Conservation (phyloP, 2,113 vertebrate species). For the Daboia siamensis region DNA sequence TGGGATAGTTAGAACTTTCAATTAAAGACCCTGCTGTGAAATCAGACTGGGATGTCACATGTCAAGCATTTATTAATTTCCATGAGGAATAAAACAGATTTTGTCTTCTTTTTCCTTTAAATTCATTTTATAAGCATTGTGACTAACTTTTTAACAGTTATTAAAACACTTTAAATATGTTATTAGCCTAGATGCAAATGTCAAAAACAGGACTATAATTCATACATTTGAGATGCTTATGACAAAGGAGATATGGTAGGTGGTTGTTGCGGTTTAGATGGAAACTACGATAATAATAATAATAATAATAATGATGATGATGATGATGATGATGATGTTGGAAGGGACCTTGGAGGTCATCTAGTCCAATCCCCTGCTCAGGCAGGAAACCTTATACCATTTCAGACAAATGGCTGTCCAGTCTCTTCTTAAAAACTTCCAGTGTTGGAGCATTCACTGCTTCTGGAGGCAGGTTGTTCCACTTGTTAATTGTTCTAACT, state of each 20-base stretch:
- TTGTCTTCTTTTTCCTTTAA: constrained; percentile 13
- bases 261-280: neutral
- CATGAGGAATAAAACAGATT: constrained; percentile 24
- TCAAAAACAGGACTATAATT: neutral
- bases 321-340: too few species aligned
- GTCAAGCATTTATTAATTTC: constrained; percentile 23
- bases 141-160: constrained; percentile 18
- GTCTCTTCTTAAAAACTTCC: too few species aligned
- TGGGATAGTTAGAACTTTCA: constrained; percentile 24
- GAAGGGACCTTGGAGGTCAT: too few species aligned
- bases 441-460: too few species aligned
- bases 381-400: too few species aligned
- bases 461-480: too few species aligned
- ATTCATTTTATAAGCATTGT: constrained; percentile 11
- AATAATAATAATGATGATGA: too few species aligned
- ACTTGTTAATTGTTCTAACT: too few species aligned
- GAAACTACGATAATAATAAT: neutral
- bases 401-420: too few species aligned
- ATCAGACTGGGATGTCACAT: neutral
- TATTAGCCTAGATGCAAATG: neutral
- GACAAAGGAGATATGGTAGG: neutral
- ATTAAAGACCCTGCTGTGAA: constrained; percentile 28
- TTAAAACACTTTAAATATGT: neutral
- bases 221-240: neutral
- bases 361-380: too few species aligned